Base-by-base conservation (phyloP, 23 tunicate species). In the Trididemnum miniatum region DNA sequence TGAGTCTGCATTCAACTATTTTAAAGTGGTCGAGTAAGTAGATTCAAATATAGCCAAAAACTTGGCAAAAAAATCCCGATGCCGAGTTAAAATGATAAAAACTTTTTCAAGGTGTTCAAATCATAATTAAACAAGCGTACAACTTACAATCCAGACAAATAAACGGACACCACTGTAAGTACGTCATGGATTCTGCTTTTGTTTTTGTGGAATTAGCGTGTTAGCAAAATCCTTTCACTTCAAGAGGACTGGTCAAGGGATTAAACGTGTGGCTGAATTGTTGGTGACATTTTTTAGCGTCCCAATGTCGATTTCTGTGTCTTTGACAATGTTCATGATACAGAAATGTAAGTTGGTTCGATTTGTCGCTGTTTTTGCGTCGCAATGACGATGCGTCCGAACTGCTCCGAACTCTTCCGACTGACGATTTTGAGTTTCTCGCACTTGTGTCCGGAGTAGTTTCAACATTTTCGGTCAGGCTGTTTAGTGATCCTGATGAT, bases 401-500 rank as follows among this genome's bases (percentile, higher is more conserved):
- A 51, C 82, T 59, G 37, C 84, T 86, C 30, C 90, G 79, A 20
- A 3, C n/a, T 34, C 90, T 35, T 34, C 71, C 66, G 65, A 65
- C 18, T 2, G 35, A 49, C 23, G 20, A 25, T 33, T 62, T 84
- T 26, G 51, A 37, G 38, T 65, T 77, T 23, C 23, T 27, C 20
- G 35, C 50, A 37, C 54, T 22, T 9, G 57, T 3, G 28, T 38
- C 59, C 4, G 59, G 59, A 37, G 5, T 15, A 5, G n/a, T 31
- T 22, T 7, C 69, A 18, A n/a, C 25, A 7, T n/a, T 5, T 7
- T 33, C 75, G n/a, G 39, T 24, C 28, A 62, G 23, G 20, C 89
- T 82, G 78, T 86, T 86, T 1, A 86, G 62, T 57, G 90, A 86
- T 51, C 29, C 79, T 22, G 90, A 86, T 9, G 90, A 86, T 50